phyloP scores from a whole-genome alignment of 2,113 vertebrate genomes.

The Felis chaus region DNA sequence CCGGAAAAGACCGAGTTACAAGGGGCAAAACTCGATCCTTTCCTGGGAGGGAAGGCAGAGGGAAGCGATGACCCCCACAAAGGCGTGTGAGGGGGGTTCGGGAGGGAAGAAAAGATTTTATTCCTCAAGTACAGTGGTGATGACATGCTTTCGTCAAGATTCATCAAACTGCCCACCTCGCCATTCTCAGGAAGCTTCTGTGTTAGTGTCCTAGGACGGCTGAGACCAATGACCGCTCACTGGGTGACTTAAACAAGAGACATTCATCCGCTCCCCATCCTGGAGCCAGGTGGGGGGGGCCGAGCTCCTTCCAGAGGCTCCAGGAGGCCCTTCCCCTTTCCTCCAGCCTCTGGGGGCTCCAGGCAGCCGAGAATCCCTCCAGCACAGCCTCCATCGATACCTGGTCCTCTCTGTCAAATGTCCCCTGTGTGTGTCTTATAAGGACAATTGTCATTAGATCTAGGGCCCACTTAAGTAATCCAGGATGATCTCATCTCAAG shows the following conservation, averaged over 20 bases:
- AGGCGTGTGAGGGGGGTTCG: too few relatives aligned
- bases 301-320: background rate
- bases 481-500: background rate
- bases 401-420: background rate
- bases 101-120: background rate
- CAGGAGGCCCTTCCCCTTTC: background rate
- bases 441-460: background rate
- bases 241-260: background rate
- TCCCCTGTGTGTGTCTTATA: background rate
- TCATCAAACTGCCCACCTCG: background rate
- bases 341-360: background rate
- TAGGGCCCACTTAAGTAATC: background rate
- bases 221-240: too few relatives aligned
- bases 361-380: rapidly evolving
- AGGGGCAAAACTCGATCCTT: rapidly evolving
- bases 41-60: too few relatives aligned
- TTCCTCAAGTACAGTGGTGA: background rate
- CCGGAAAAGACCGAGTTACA: background rate
- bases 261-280: too few relatives aligned
- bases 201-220: background rate
- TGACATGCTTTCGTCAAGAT: background rate
- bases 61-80: background rate
- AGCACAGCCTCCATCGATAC: background rate
- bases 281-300: too few relatives aligned
- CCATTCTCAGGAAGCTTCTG: background rate